Evolutionary conservation across 2,888 invertebrate genomes (phyloP).

Genomic region (Drosophila heteroneura): DNA sequence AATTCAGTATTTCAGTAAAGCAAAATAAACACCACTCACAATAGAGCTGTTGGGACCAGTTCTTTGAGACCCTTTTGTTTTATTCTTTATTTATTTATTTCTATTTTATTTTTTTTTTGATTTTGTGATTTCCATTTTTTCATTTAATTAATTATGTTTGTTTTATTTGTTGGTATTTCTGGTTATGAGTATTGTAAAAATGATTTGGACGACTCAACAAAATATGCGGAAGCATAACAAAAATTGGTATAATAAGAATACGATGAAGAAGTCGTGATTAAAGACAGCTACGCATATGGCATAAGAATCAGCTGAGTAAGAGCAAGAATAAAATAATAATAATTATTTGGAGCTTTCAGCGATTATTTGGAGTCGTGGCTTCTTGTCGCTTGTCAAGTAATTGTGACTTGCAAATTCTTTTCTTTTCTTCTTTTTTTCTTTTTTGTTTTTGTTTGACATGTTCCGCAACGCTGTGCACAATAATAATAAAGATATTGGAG

Average conservation of each 20-base stretch:
- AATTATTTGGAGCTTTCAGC: neutral
- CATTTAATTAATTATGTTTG: conserved; percentile 15
- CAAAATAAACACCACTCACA: neutral
- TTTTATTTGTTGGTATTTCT: conserved; percentile 35
- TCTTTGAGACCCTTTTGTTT: neutral
- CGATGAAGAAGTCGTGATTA: neutral
- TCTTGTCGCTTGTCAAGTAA: conserved; percentile 36
- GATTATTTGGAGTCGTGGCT: conserved; percentile 13
- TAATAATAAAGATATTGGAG: conserved; percentile 66
- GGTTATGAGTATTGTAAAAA: conserved; percentile 13
- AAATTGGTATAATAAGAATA: neutral
- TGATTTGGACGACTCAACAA: conserved; percentile 25
- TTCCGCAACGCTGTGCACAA: conserved; percentile 67
- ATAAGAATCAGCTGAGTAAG: neutral
- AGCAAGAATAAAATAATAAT: neutral
- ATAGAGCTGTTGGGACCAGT: neutral
- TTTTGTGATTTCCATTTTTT: neutral
- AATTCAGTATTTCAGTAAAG: neutral
- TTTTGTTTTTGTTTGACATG: conserved; percentile 46
- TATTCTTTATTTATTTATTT: neutral
- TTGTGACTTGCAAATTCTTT: conserved; percentile 48
- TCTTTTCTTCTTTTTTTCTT: conserved; percentile 20
- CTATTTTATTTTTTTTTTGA: neutral
- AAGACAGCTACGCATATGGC: neutral
- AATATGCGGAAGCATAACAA: conserved; percentile 53